Base-by-base conservation (phyloP, 2,797 vertebrate genomes). In the Dendrocincla tyrannina region DNA sequence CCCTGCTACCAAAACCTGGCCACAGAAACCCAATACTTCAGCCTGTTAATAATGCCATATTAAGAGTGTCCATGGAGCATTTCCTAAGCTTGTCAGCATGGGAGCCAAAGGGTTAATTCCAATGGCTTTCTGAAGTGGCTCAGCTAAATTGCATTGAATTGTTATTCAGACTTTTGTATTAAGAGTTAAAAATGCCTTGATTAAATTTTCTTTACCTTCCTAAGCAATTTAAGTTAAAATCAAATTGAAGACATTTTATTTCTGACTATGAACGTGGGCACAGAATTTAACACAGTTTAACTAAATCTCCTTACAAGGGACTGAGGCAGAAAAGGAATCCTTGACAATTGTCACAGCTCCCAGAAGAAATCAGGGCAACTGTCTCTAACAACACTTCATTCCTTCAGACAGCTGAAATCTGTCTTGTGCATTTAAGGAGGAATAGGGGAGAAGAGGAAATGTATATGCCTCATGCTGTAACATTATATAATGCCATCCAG, bases 211-310 rank as follows among this genome's bases (percentile, higher is more conserved):
- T 82, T 78, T 85, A 69, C 73, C 49, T 42, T 78, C 37, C 66
- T 50, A 91, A 88, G 37, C 14, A 10, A 80, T 89, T 81, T 75
- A 76, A 90, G 59, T 59, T 79, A 82, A 93, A 93, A 95, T 76
- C 28, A 55, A 89, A 74, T 75, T 72, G 86, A 93, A 87, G 42
- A 39, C 49, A 46, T 91, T 93, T 91, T 78, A 70, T 62, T 90
- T 91, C 80, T 87, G 80, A 64, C 63, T 79, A 67, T 27, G 60
- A 82, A 44, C 0, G 8, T 37, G 66, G 72, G 80, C 89, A 82
- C 15, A 3, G 33, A 91, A 85, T 87, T 85, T 60, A 86, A 80
- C 30, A 49, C 30, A 89, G 56, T 76, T 77, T 72, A 88, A 72
- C 87, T 52, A 89, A 79, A 94, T 74, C 64, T 88, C 55, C 47